phyloP scores from a whole-genome alignment of 2,888 invertebrate species.

The Pilophorus perplexus region DNA sequence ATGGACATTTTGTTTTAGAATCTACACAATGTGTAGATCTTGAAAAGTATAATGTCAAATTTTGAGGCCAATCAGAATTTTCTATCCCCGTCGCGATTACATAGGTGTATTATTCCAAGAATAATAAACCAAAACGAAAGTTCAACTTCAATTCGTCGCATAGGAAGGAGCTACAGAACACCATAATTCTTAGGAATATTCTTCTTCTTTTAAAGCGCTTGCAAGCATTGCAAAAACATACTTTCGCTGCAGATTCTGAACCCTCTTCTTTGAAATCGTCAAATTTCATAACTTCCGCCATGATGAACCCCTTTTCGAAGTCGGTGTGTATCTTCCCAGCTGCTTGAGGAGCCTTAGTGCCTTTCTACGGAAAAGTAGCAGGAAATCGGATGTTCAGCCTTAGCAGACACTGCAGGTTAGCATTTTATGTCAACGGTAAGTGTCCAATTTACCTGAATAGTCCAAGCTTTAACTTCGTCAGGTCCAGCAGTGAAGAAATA shows the following conservation, averaged over 20 bases:
- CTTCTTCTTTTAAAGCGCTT: no score
- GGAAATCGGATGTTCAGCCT: background rate
- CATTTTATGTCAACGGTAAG: background rate
- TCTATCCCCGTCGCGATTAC: no score
- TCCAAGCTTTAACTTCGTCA: constrained; percentile 99
- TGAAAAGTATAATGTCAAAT: no score
- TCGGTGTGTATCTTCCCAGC: constrained; percentile 99
- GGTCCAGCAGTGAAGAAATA: constrained; percentile 98
- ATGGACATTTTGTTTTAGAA: no score
- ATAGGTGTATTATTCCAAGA: no score
- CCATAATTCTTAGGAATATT: no score
- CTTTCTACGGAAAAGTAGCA: constrained; percentile 70
- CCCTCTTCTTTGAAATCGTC: constrained; percentile 96
- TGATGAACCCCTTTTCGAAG: constrained; percentile 99
- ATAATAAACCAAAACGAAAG: no score
- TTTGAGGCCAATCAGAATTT: no score
- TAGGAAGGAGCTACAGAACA: no score
- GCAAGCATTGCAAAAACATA: no score
- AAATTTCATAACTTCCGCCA: constrained; percentile 99
- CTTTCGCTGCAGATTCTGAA: constrained; percentile 79
- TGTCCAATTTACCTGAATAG: constrained; percentile 84
- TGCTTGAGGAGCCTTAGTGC: constrained; percentile 97
- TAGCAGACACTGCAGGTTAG: background rate
- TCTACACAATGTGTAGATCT: no score
- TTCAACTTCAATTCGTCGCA: no score